phyloP scores from a whole-genome alignment of 2,888 invertebrate species.

The Idaea biselata region DNA sequence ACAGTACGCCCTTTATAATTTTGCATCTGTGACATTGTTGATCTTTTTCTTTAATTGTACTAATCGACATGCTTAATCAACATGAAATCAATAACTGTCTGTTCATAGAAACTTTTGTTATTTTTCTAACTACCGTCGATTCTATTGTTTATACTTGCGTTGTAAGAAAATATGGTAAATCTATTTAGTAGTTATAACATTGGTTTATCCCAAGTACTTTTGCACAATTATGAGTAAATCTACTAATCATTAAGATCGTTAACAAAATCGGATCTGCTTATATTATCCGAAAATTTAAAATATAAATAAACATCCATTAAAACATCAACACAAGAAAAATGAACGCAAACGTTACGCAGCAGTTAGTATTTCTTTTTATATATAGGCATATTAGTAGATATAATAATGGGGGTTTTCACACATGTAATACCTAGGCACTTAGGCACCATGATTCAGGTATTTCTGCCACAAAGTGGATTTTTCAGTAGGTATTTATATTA shows the following conservation, averaged over 20 bases:
- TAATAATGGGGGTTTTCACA: too few species aligned
- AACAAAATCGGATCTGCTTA: neutral
- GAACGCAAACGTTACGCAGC: neutral
- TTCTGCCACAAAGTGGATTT: too few species aligned
- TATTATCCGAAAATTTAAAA: neutral
- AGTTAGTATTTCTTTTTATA: too few species aligned
- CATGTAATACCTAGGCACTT: too few species aligned
- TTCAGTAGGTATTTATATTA: too few species aligned
- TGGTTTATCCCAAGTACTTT: neutral
- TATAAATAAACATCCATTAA: neutral
- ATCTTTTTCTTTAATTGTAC: slow-evolving; percentile 17
- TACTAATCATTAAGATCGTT: neutral
- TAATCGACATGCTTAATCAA: slow-evolving; percentile 18
- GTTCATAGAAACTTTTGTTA: slow-evolving; percentile 1
- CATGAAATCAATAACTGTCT: neutral
- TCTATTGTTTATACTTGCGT: neutral
- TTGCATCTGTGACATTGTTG: slow-evolving; percentile 38
- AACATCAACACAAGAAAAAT: neutral
- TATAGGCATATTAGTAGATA: too few species aligned
- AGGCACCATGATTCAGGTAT: too few species aligned
- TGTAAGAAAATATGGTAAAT: neutral
- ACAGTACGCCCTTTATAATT: slow-evolving; percentile 45
- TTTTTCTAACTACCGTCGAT: slow-evolving; percentile 30
- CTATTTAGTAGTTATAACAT: neutral
- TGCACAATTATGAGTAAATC: neutral